Evolutionary conservation across 1,140 invertebrate species (phyloP), one percentile per base, ranked within the genome.

Genomic region (Sycophaga agraensis): DNA sequence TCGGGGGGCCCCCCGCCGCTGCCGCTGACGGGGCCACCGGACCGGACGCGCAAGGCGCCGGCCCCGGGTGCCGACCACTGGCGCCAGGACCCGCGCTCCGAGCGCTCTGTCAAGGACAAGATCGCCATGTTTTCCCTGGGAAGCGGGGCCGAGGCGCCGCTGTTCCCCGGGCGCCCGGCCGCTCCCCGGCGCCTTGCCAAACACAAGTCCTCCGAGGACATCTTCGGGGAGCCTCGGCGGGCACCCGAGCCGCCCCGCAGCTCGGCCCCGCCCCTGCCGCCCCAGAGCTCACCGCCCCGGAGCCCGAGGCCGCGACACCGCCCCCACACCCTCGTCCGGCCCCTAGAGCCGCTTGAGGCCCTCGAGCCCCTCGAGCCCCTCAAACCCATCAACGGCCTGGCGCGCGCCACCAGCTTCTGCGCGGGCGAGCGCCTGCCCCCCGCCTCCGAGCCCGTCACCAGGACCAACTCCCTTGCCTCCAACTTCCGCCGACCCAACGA

Each of bases 61-160:
- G 28, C 5, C 11, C 11, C 28, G 11, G 4, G 28, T 57, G 68
- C 68, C 1, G 74, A 77, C 26, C 60, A 65, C 1, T 76, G 88
- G 77, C 79, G 84, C 42, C 87, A 90, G 69, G 89, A 89, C 71
- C 88, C 88, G 68, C 88, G 87, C 69, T 91, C 89, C 56, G 88
- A 89, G 73, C 86, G 86, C 51, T 91, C 89, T 66, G 91, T 93
- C 16, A 87, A 88, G 68, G 91, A 93, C 71, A 93, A 93, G 79
- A 94, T 94, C 68, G 91, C 91, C 37, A 91, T 93, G 89, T 94
- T 94, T 75, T 91, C 91, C 6, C 79, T 75, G 14, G 73, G 74
- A 46, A 74, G 73, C 7, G 72, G 67, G 4, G 31, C 73, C 4
- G 71, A 80, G 28, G 64, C 73, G 14, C 74, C 74, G 1, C 58